These are phyloP conservation scores for Hexactinellida sp. DNA, from an alignment of 37 sponge, comb jelly and placozoan genomes.

Conservation along the genomic window DNA sequence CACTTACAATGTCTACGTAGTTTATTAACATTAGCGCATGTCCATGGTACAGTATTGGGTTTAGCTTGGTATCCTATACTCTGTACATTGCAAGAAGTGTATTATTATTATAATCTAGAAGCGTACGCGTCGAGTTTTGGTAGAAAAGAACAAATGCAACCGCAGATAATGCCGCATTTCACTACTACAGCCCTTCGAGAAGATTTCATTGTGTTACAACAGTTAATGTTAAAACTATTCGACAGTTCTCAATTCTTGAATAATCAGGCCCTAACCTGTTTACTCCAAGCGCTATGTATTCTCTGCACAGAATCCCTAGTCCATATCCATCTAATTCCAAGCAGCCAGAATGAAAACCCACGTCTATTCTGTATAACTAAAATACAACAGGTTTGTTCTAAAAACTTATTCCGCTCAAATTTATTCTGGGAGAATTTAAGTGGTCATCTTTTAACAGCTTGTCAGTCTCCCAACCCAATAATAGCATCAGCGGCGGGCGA, in stretches of 20 bases:
- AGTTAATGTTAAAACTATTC: conserved; percentile 47
- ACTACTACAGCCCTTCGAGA: not conserved
- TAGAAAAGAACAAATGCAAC: conserved; percentile 1
- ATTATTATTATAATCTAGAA: conserved; percentile 16
- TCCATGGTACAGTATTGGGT: conserved; percentile 64
- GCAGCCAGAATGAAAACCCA: not conserved
- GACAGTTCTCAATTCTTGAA: conserved; percentile 49
- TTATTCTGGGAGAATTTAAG: conserved; percentile 17
- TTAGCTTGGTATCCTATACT: conserved; percentile 69
- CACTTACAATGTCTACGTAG: conserved; percentile 72
- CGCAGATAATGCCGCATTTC: not conserved
- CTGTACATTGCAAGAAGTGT: conserved; percentile 50
- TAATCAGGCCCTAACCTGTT: not conserved
- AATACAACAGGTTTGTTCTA: conserved; percentile 14
- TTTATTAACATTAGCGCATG: conserved; percentile 62
- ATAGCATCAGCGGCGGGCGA: not conserved
- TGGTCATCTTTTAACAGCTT: conserved; percentile 3
- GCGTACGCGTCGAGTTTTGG: not conserved
- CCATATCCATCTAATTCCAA: conserved; percentile 9
- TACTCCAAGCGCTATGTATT: not conserved
- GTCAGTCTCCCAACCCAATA: not conserved
- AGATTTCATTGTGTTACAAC: conserved; percentile 25
- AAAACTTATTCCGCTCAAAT: not conserved
- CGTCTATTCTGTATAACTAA: not conserved
- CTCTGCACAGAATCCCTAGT: not conserved